Base-by-base conservation (phyloP, 2,888 invertebrate species). In the Mallateleia sp. region DNA sequence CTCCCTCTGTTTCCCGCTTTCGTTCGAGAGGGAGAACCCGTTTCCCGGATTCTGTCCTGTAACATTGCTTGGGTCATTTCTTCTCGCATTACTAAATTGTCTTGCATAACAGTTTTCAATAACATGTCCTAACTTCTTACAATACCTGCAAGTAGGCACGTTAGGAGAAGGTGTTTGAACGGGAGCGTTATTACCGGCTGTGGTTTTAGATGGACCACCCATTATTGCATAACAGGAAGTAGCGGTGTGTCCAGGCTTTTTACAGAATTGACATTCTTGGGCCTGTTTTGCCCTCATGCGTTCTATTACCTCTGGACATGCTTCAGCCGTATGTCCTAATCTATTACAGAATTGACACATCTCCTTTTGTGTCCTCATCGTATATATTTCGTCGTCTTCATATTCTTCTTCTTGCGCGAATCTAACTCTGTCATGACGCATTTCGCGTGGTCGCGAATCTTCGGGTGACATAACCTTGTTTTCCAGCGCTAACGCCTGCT, bases 161-260 rank as follows among this genome's bases (percentile, higher is more conserved):
- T n/a, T n/a, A n/a, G n/a, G n/a, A n/a, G n/a, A n/a, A n/a, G n/a
- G n/a, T n/a, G n/a, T n/a, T n/a, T n/a, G n/a, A n/a, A n/a, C n/a
- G n/a, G n/a, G n/a, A n/a, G n/a, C n/a, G n/a, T n/a, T n/a, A n/a
- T n/a, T n/a, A n/a, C n/a, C n/a, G n/a, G n/a, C n/a, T n/a, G n/a
- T n/a, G n/a, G n/a, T n/a, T n/a, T n/a, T 45, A 14, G 11, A 0
- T 20, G 60, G 60, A 0, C 60, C 62, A 32, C 62, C 74, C 6
- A 9, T 34, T 6, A 58, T 32, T 9, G 58, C 34, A 5, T 58
- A 67, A 14, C 62, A 72, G 1, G 66, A 34, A 0, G 18, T 20
- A n/a, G 62, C 74, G 1, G 22, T 25, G 42, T 86, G 86, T 7
- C 86, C 81, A 0, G 5, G 18, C 32, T 67, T 81, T n/a, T 78